Evolutionary conservation across 2,888 invertebrate genomes (phyloP), one percentile per base, ranked within the genome.

Genomic region (Stenotaenia linearis): DNA sequence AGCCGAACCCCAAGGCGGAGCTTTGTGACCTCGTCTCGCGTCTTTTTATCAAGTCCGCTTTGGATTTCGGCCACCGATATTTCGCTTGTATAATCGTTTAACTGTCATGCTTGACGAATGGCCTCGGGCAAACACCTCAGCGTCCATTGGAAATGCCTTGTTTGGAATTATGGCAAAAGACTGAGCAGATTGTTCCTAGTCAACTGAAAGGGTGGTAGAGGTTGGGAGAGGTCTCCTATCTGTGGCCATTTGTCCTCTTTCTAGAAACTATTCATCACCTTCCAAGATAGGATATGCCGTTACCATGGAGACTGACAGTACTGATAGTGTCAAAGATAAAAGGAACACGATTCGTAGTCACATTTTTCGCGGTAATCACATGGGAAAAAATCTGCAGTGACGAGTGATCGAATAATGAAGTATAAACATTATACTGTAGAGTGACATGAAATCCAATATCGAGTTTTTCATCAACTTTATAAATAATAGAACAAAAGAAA

Each of bases 221-320:
- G 28, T 28, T 23, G 69, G 69, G 4, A 1, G 25, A 69, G 69
- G 69, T 69, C 69, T 69, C 25, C 69, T 69, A 69, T 69, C 69
- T 69, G 69, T 69, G 69, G 69, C 69, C 69, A 69, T 69, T 69
- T 69, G 69, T 69, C 69, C 69, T 69, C 69, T 69, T 69, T 12
- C 69, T 69, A 69, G 25, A 69, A 69, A 69, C 69, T 69, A 69
- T 69, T 69, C 69, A 69, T 69, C 69, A 69, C 69, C 28, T 69
- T 69, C 12, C 69, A 28, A 69, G 69, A 69, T 69, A 69, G 69
- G 69, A 28, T 69, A 69, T 69, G 69, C 69, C 69, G 69, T 69
- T 69, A 69, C 69, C 28, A 25, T 69, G 69, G 69, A 69, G 25
- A 69, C 69, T 69, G 69, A 69, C 69, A 69, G 69, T 69, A 69